Base-by-base conservation (phyloP, 2,113 vertebrate species). In the Psephotus haematonotus region DNA sequence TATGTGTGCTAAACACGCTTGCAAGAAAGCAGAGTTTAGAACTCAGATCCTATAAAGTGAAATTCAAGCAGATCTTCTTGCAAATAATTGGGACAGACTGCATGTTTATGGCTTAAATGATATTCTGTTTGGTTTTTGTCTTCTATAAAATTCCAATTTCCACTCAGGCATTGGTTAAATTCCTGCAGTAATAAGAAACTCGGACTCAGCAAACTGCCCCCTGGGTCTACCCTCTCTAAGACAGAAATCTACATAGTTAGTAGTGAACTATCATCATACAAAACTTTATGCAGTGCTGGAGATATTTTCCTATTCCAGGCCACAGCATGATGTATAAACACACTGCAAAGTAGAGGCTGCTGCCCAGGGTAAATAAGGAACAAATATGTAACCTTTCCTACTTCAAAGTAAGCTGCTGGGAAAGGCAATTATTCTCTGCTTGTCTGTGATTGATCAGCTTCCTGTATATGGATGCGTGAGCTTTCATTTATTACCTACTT, bases 381-480 rank as follows among this genome's bases (percentile, higher is more conserved):
- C 46, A 96, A 95, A 75, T 67, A 96, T 7, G 70, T 57, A 95
- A 90, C 82, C 83, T 82, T 92, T 91, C 63, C 43, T 92, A 94
- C 90, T 76, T 93, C 88, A 81, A 82, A 97, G 95, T 75, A 93
- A 96, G 95, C 90, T 97, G 95, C 91, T 95, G 76, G 75, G 88
- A 97, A 97, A 96, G 69, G 75, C 62, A 95, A 95, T 95, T 95
- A 95, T 96, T 94, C 90, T 81, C 67, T 75, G 75, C 44, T 65
- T 71, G 81, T 94, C 78, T 82, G 86, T 96, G 95, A 97, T 87
- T 97, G 95, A 96, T 87, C 95, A 97, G 90, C 88, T 96, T 95
- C 85, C 77, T 94, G 7, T 63, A 71, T 46, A 46, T 43, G 53
- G 59, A 84, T 77, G 49, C 10, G 6, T 69, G 71, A 82, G n/a